Evolutionary conservation across 2,888 invertebrate species (phyloP).

Genomic region (Hypolimnas misippus): DNA sequence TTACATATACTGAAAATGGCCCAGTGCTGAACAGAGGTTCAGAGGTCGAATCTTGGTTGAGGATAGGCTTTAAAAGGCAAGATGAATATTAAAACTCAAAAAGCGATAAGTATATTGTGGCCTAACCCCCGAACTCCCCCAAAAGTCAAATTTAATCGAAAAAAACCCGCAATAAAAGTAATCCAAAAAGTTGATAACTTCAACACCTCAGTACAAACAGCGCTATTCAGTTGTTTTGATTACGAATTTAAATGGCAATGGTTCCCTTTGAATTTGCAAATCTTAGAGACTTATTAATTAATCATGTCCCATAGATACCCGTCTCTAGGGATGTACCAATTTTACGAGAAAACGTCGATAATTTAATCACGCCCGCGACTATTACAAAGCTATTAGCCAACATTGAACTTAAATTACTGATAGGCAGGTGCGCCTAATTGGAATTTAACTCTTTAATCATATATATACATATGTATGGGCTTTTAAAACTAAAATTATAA

Average conservation of each 20-base stretch:
- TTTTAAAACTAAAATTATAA: conserved; percentile 19
- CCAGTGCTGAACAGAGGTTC: too few species aligned
- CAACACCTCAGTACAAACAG: conserved; percentile 17
- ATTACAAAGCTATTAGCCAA: conserved; percentile 45
- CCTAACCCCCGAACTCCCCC: too few species aligned
- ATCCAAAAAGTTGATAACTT: conserved; percentile 2
- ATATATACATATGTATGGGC: conserved; percentile 8
- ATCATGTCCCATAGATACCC: conserved; percentile 34
- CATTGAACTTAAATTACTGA: conserved; percentile 41
- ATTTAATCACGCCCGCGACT: conserved; percentile 47
- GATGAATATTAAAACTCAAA: too few species aligned
- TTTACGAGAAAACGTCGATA: conserved; percentile 49
- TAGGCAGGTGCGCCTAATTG: conserved; percentile 39
- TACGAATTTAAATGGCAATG: conserved; percentile 34
- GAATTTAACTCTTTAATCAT: conserved; percentile 24
- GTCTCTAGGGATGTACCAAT: conserved; percentile 24
- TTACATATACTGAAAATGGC: too few species aligned
- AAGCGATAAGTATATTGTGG: too few species aligned
- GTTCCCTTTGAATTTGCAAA: conserved; percentile 31
- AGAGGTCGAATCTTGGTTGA: too few species aligned
- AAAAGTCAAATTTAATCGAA: background rate
- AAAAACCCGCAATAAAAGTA: background rate
- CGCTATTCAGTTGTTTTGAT: conserved; percentile 33
- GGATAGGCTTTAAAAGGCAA: too few species aligned
- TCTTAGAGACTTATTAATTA: conserved; percentile 40